Conservation (phyloP, 2,797 vertebrate genomes). For the Sebastes vulpes region DNA sequence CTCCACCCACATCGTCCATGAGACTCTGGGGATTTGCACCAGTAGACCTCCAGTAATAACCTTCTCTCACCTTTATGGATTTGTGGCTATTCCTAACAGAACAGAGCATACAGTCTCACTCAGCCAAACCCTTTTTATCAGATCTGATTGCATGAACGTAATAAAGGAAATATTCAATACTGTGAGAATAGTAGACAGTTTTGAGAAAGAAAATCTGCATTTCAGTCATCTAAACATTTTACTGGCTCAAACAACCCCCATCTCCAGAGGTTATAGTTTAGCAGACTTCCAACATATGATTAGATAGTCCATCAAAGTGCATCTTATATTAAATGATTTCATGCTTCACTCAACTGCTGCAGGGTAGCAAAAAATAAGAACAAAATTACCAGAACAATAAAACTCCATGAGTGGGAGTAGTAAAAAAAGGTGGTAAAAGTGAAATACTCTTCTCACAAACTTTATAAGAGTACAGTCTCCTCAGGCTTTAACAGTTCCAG, state of each 20-base stretch:
- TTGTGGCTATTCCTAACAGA: neutral
- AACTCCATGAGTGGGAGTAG: conserved; percentile 31
- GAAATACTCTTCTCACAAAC: conserved; percentile 36
- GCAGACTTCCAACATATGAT: conserved; percentile 38
- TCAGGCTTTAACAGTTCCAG: conserved; percentile 11
- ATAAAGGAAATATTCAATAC: neutral
- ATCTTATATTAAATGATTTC: conserved; percentile 52
- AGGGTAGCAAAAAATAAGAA: conserved; percentile 14
- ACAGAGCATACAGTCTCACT: neutral
- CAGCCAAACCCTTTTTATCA: neutral
- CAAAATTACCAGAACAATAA: conserved; percentile 43
- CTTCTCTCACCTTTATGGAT: conserved; percentile 14
- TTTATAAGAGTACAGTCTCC: conserved; percentile 20
- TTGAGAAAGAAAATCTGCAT: neutral
- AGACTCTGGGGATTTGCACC: conserved; percentile 5
- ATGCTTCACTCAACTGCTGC: conserved; percentile 50
- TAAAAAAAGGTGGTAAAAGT: conserved; percentile 41
- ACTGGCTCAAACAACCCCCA: conserved; percentile 15
- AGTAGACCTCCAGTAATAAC: conserved; percentile 10
- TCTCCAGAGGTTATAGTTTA: conserved; percentile 28
- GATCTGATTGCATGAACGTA: neutral
- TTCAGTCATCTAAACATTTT: conserved; percentile 19
- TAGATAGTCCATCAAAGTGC: conserved; percentile 42
- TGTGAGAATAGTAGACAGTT: neutral
- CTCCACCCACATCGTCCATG: neutral